Evolutionary conservation across 2,888 invertebrate species (phyloP).

Genomic region (Pheosia tremula): DNA sequence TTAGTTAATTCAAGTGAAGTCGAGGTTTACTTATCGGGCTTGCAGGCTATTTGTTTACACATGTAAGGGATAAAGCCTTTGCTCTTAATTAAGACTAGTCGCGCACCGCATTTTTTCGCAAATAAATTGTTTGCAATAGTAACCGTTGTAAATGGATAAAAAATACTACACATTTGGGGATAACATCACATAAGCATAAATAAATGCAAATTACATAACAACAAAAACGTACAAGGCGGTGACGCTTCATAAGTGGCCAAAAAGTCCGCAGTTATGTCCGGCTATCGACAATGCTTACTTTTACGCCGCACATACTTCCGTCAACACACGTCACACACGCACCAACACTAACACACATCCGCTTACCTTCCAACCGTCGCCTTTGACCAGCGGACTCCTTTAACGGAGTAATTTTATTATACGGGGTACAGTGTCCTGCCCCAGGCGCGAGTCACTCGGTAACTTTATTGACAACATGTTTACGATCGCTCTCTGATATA

Average conservation of each 20-base stretch:
- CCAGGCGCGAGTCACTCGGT: conserved; percentile 54
- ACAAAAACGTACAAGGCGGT: conserved; percentile 10
- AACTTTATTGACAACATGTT: conserved; percentile 67
- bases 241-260: conserved; percentile 12
- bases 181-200: no score
- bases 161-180: no score
- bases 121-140: no score
- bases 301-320: conserved; percentile 31
- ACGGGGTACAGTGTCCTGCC: conserved; percentile 57
- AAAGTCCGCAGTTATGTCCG: conserved; percentile 14
- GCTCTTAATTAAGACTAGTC: conserved; percentile 52
- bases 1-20: conserved; percentile 56
- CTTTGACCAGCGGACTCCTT: conserved; percentile 55
- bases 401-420: conserved; percentile 66
- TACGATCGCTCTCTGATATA: conserved; percentile 53
- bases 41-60: conserved; percentile 42
- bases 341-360: conserved; percentile 21
- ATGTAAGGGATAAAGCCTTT: conserved; percentile 42
- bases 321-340: conserved; percentile 26
- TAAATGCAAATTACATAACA: conserved; percentile 14
- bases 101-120: conserved; percentile 22
- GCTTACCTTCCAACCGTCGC: conserved; percentile 40
- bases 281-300: conserved; percentile 10
- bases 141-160: no score
- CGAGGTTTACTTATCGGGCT: conserved; percentile 50